Evolutionary conservation across 2,113 vertebrate species (phyloP).

Genomic region (Rhinolophus sinicus): DNA sequence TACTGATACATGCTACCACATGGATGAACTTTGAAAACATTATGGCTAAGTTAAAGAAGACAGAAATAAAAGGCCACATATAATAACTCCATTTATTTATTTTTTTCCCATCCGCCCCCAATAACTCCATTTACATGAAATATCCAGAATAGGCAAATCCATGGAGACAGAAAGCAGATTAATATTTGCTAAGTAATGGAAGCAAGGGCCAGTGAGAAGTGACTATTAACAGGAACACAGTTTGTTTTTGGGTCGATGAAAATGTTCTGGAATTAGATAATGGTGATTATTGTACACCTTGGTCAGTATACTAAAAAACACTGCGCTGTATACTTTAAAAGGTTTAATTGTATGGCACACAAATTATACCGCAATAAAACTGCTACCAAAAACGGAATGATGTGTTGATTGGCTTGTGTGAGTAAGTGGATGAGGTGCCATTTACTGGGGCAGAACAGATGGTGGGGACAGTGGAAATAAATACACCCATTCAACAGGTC

Average conservation of each 20-base stretch:
- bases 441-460: neutral
- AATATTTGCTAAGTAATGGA: neutral
- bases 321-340: neutral
- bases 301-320: neutral
- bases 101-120: neutral
- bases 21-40: neutral
- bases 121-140: neutral
- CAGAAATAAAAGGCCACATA: neutral
- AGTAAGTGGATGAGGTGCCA: neutral
- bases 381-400: neutral
- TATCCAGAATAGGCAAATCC: neutral
- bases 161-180: neutral
- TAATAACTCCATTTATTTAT: neutral
- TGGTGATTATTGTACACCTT: neutral
- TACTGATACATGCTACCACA: neutral
- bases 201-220: neutral
- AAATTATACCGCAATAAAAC: neutral
- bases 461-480: neutral
- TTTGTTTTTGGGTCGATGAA: neutral
- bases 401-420: neutral
- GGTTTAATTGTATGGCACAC: neutral
- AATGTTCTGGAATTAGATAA: neutral
- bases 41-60: neutral
- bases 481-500: neutral
- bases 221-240: neutral